Base-by-base conservation (phyloP, 2,113 vertebrate genomes). In the Pteronura brasiliensis region DNA sequence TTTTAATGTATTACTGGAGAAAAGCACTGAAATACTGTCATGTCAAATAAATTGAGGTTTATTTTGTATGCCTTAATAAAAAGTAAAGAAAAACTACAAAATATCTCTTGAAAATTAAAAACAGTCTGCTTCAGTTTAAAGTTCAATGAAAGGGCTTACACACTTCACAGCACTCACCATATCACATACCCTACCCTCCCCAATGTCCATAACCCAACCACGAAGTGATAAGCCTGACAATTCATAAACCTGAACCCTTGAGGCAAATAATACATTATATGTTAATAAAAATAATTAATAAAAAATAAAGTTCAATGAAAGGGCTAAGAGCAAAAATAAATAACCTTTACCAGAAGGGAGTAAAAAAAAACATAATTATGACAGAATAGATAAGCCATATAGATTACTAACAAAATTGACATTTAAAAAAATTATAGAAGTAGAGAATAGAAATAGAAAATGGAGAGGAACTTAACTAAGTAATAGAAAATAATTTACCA, bases 361-460 rank as follows among this genome's bases (percentile, higher is more conserved):
- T 67, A 81, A 57, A 88, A 86, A 88, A 86, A 42, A 57, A 81
- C n/a, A 55, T 82, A 88, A n/a, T 63, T 72, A 31, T 27, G 31
- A 49, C 5, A 63, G 9, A 89, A 44, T 36, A 89, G 12, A 27
- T 55, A 76, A 86, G 1, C 29, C 87, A 23, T 72, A 80, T 10
- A 57, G 6, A 86, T 6, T 79, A 36, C 1, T 72, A 86, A 49
- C 74, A 77, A 72, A 71, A 92, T 20, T 47, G 13, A 17, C 23
- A 86, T 27, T 86, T 82, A 92, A 83, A 65, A 87, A 55, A 90
- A 92, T 67, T 82, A 31, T 86, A 89, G 49, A 82, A 88, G 59
- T 13, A 90, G 25, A 18, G 14, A 21, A 52, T 44, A 79, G 42
- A 88, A 87, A 79, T 52, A 79, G 49, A 88, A 49, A 49, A 49